phyloP scores from a whole-genome alignment of 23 tunicate genomes.

The Trididemnum nubilum region DNA sequence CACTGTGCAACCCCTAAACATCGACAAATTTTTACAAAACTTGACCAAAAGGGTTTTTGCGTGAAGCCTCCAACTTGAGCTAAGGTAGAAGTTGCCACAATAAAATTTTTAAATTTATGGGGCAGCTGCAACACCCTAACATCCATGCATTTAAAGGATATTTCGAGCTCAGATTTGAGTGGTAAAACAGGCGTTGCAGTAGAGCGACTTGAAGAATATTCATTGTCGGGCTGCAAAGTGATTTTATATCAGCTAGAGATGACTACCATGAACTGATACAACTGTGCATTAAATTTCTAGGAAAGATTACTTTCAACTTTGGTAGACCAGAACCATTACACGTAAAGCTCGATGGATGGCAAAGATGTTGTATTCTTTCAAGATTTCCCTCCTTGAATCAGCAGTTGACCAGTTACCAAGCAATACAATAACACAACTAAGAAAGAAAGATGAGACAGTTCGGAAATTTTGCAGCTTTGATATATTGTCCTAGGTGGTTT shows the following conservation, averaged over 20 bases:
- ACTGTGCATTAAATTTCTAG: conserved; percentile 22
- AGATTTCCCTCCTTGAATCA: conserved; percentile 22
- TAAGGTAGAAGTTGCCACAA: too few relatives aligned
- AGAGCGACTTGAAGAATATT: conserved; percentile 18
- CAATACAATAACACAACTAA: background rate
- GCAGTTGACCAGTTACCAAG: background rate
- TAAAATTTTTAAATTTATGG: too few relatives aligned
- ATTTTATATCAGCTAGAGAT: conserved; percentile 19
- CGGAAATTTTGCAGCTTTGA: background rate
- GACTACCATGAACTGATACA: conserved; percentile 28
- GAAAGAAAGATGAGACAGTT: conserved; percentile 1
- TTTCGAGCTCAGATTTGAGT: conserved; percentile 15
- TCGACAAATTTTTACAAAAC: too few relatives aligned
- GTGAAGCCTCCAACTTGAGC: too few relatives aligned
- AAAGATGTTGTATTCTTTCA: too few relatives aligned
- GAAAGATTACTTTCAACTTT: conserved; percentile 11
- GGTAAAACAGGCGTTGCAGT: background rate
- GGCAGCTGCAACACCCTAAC: too few relatives aligned
- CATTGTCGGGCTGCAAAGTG: conserved; percentile 17
- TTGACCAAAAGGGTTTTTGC: too few relatives aligned
- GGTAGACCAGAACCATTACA: conserved; percentile 4
- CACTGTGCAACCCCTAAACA: too few relatives aligned
- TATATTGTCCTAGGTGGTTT: conserved; percentile 19
- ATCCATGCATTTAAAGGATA: conserved; percentile 7
- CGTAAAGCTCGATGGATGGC: background rate